Percentiles rank a stretch among this genome's conserved stretches.
Evolutionary conservation across 2,888 invertebrate species (phyloP).

Genomic region (Strigamia crassipes): DNA sequence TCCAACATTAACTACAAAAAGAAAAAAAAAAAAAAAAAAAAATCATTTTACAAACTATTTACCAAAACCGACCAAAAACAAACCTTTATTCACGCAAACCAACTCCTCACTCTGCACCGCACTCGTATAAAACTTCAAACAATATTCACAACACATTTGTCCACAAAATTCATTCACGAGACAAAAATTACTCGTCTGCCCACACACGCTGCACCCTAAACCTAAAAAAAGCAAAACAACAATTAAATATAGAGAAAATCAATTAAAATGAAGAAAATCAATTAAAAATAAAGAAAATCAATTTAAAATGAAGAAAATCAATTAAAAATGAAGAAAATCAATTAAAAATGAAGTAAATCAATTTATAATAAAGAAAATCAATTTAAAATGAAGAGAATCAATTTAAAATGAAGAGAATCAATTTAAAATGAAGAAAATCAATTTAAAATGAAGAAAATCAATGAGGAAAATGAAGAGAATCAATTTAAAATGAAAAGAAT

Average conservation of each 20-base stretch:
- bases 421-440: no score
- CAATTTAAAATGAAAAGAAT: no score
- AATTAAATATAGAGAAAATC: background rate
- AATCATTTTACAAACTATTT: background rate
- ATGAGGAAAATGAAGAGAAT: no score
- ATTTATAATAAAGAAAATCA: no score
- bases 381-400: no score
- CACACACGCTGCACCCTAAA: conserved; percentile 54
- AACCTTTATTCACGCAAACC: conserved; percentile 52
- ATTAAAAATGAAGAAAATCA: no score
- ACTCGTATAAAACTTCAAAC: conserved; percentile 78
- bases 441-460: no score
- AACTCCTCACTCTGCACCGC: conserved; percentile 51
- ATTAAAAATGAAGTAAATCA: no score
- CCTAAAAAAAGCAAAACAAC: background rate
- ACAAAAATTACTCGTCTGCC: conserved; percentile 70
- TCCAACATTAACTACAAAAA: background rate
- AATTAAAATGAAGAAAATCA: background rate
- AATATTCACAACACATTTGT: conserved; percentile 81
- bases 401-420: no score
- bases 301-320: no score
- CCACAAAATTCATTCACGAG: conserved; percentile 66
- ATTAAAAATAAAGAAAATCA: background rate
- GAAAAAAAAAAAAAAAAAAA: background rate
- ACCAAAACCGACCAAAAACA: background rate